phyloP scores from a whole-genome alignment of 2,888 invertebrate species.

The Rotaria macrura region DNA sequence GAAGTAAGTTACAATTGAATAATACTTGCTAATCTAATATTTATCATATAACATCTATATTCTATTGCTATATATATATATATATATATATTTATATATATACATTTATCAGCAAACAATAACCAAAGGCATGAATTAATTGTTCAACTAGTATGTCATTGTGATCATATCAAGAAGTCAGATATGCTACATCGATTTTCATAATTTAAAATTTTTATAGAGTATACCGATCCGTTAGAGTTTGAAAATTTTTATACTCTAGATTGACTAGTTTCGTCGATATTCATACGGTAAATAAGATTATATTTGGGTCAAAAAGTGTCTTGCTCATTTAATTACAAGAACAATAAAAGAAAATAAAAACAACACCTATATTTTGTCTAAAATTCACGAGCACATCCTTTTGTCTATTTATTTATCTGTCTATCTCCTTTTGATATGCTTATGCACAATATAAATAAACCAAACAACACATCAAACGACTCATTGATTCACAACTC shows the following conservation, averaged over 20 bases:
- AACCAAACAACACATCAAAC: background rate
- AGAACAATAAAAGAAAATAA: background rate
- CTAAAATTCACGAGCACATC: background rate
- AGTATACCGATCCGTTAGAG: background rate
- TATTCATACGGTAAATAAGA: background rate
- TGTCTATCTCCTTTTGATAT: background rate
- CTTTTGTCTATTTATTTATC: background rate
- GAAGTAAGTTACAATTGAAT: constrained; percentile 52
- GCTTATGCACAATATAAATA: background rate
- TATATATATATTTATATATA: too few species aligned
- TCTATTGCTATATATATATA: background rate
- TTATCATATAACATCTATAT: background rate
- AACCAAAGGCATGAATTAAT: background rate
- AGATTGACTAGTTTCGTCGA: background rate
- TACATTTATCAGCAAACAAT: background rate
- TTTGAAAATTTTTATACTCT: background rate
- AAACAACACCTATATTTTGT: background rate
- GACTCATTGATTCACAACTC: constrained; percentile 1
- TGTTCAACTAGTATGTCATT: background rate
- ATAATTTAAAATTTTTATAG: background rate
- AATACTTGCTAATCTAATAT: background rate
- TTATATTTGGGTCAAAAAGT: background rate
- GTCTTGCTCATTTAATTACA: background rate
- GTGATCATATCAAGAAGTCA: background rate
- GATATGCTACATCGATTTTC: background rate